Evolutionary conservation across 2,113 vertebrate genomes (phyloP), one percentile per base, ranked within the genome.

Genomic region (Prinia subflava): DNA sequence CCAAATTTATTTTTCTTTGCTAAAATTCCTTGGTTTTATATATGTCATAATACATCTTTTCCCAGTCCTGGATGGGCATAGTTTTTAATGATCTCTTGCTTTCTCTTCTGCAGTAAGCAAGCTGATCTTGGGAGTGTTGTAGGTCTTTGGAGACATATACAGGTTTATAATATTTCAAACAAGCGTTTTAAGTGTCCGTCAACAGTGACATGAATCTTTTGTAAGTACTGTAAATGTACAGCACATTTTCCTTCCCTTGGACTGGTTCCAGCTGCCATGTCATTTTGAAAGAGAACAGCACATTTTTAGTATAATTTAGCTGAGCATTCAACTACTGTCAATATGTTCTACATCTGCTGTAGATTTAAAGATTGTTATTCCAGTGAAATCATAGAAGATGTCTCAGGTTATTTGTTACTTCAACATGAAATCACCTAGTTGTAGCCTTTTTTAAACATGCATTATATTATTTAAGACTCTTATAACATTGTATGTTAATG

Each of bases 361-460:
- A 94, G 97, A 95, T 95, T 89, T 95, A 85, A 96, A 97, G 93
- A 94, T 96, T 81, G 92, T 76, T 71, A 96, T 78, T 95, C 80
- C 82, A 96, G 63, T 91, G 95, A 96, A 97, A 97, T 85, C 82
- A 90, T 97, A 96, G 95, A 94, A 69, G 85, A 89, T 71, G 95
- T 97, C 97, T 98, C 97, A 98, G 98, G 98, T 97, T 98, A 97
- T 97, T 97, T 97, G 96, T 96, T 97, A 97, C 93, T 97, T 97
- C 22, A 11, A 97, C 95, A 96, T 96, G 88, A 97, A 97, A 95
- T 85, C 95, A 96, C 94, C 85, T 96, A 97, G 94, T 69, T 94
- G 81, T 96, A 97, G 93, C 90, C 91, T 85, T 96, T 97, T 97
- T 91, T 75, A 95, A 97, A 96, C 92, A 87, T 83, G 80, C 93